Percentiles rank a stretch among this genome's conserved stretches.
These are phyloP conservation scores for Caloenas nicobarica DNA, from an alignment of 2,113 vertebrate genomes.

Conservation along the genomic window DNA sequence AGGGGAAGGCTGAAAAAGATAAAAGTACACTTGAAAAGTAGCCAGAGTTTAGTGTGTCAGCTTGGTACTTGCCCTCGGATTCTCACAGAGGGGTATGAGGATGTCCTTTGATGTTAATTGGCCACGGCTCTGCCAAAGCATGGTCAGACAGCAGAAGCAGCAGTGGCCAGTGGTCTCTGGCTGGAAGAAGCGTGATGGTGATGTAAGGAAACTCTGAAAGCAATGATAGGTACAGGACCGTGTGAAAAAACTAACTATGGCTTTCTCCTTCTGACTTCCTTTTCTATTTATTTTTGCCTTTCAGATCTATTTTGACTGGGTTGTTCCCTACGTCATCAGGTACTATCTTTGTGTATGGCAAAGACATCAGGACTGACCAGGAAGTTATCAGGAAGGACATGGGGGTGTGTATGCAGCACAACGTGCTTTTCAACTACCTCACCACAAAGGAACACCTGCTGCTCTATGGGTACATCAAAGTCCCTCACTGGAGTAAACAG, in stretches of 20 bases:
- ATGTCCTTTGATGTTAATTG: neutral
- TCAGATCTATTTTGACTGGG: slow-evolving; percentile 93
- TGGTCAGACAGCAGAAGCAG: neutral
- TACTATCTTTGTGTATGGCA: slow-evolving; percentile 88
- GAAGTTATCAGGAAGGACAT: slow-evolving; percentile 84
- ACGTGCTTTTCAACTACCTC: slow-evolving; percentile 92
- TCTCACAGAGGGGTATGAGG: neutral
- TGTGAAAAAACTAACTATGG: neutral
- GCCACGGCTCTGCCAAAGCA: neutral
- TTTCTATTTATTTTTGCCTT: neutral
- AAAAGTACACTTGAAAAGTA: neutral
- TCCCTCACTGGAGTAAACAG: slow-evolving; percentile 84
- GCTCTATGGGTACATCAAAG: slow-evolving; percentile 92
- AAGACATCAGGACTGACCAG: slow-evolving; percentile 84
- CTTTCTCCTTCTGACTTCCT: neutral
- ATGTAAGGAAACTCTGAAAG: neutral
- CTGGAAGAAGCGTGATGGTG: neutral
- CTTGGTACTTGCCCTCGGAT: neutral
- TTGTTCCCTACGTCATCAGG: slow-evolving; percentile 87
- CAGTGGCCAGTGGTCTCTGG: neutral
- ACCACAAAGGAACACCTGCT: slow-evolving; percentile 92
- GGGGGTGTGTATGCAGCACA: slow-evolving; percentile 97
- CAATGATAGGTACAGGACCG: neutral
- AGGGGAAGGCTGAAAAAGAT: neutral
- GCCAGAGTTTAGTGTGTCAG: neutral